Percentiles rank a stretch among this genome's conserved stretches.
phyloP scores from a whole-genome alignment of 2,113 vertebrate genomes.

The Dromiciops gliroides region DNA sequence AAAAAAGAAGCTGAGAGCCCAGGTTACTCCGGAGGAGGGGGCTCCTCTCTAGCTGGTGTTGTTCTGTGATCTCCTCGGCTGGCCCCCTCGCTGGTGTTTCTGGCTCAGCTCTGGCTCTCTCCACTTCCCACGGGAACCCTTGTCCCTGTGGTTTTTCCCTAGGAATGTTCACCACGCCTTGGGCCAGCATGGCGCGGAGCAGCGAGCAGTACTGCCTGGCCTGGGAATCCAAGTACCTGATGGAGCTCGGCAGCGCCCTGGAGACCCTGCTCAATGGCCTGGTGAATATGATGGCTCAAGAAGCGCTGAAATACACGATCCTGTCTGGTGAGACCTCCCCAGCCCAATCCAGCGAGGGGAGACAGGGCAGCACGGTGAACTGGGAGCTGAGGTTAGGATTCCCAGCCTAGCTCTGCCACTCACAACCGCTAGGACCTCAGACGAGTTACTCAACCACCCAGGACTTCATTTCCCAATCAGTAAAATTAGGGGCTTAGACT shows the following conservation, averaged over 20 bases:
- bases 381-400: background rate
- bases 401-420: background rate
- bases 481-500: background rate
- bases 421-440: background rate
- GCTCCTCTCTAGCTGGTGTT: background rate
- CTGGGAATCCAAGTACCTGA: slow-evolving; percentile 96
- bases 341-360: background rate
- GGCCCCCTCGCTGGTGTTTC: background rate
- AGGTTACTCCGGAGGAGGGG: background rate
- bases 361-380: no score
- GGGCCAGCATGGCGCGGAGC: slow-evolving; percentile 89
- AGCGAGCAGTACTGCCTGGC: slow-evolving; percentile 96
- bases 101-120: background rate
- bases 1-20: background rate
- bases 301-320: slow-evolving; percentile 96
- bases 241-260: slow-evolving; percentile 92
- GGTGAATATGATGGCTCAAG: slow-evolving; percentile 95
- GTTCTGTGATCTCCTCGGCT: background rate
- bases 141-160: slow-evolving; percentile 8
- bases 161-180: slow-evolving; percentile 93
- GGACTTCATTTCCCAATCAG: background rate
- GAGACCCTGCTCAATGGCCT: slow-evolving; percentile 92
- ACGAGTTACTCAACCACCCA: background rate
- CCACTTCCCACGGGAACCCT: background rate
- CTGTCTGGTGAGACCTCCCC: slow-evolving; percentile 89